Evolutionary conservation across 1,140 invertebrate genomes (phyloP).

Genomic region (Lysiphlebus fabarum): DNA sequence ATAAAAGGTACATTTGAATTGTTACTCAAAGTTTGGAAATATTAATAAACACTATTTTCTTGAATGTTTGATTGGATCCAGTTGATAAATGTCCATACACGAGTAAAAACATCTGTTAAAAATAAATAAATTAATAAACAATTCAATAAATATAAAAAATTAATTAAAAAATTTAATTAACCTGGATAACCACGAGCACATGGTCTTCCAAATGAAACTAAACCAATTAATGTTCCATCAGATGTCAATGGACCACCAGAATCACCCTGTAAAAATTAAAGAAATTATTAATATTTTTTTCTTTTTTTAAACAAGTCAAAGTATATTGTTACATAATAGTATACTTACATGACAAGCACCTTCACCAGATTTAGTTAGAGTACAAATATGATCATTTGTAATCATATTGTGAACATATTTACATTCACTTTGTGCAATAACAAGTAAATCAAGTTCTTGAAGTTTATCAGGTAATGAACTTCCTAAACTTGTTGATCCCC

Average conservation of each 20-base stretch:
- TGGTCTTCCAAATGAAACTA: slow-evolving; percentile 62
- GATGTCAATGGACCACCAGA: slow-evolving; percentile 56
- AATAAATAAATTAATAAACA: no score
- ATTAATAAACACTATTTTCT: not conserved
- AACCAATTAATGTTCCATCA: slow-evolving; percentile 52
- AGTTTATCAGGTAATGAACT: slow-evolving; percentile 30
- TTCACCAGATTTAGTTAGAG: slow-evolving; percentile 59
- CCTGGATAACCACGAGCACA: slow-evolving; percentile 60
- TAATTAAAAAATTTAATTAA: no score
- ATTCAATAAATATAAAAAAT: slow-evolving; percentile 56
- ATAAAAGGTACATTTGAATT: no score
- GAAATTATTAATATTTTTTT: not conserved
- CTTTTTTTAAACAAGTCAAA: slow-evolving; percentile 25
- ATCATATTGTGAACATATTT: slow-evolving; percentile 21
- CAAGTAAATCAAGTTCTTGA: slow-evolving; percentile 28
- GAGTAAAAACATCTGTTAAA: slow-evolving; percentile 60
- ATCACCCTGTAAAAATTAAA: slow-evolving; percentile 48
- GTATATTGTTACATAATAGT: slow-evolving; percentile 31
- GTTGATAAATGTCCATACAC: slow-evolving; percentile 47
- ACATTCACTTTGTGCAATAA: slow-evolving; percentile 27
- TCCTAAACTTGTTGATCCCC: slow-evolving; percentile 42
- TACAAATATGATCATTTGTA: slow-evolving; percentile 57
- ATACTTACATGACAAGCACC: slow-evolving; percentile 59
- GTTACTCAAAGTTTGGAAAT: no score
- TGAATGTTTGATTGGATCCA: slow-evolving; percentile 49